Evolutionary conservation across 2,797 vertebrate genomes (phyloP).

Genomic region (Sphenopsis melanotis): DNA sequence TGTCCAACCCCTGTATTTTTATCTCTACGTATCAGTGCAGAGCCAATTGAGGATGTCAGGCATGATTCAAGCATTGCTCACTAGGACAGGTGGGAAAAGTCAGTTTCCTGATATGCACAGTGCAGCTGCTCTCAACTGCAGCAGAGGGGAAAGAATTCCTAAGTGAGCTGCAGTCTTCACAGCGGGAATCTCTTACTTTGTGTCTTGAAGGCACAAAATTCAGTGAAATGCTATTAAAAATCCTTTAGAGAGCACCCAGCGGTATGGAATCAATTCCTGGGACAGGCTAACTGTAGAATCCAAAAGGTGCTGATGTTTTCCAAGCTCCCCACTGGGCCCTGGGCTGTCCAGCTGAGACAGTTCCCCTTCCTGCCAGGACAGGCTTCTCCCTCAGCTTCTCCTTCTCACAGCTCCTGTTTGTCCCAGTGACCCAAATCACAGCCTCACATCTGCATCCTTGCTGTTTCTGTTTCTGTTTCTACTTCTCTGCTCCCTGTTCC

Average conservation of each 20-base stretch:
- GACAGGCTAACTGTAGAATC: neutral
- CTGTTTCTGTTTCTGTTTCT: rapidly evolving
- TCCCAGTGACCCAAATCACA: neutral
- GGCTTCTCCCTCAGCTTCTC: neutral
- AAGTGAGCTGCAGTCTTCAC: neutral
- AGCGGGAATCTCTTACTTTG: neutral
- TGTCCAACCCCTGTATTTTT: neutral
- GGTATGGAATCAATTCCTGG: neutral
- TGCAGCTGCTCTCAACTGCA: neutral
- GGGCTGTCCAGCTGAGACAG: neutral
- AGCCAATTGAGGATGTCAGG: neutral
- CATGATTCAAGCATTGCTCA: neutral
- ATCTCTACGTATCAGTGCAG: neutral
- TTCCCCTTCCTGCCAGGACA: neutral
- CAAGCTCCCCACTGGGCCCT: neutral
- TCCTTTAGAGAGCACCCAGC: neutral
- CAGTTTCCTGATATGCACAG: neutral
- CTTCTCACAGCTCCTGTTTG: neutral
- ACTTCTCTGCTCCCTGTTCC: neutral
- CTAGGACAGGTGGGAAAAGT: neutral
- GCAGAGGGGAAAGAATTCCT: neutral
- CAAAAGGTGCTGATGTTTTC: neutral
- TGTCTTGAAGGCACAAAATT: neutral
- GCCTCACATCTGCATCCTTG: neutral
- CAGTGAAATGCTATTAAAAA: neutral